Conservation (phyloP, 2,888 invertebrate genomes). For the Celastrina argiolus region DNA sequence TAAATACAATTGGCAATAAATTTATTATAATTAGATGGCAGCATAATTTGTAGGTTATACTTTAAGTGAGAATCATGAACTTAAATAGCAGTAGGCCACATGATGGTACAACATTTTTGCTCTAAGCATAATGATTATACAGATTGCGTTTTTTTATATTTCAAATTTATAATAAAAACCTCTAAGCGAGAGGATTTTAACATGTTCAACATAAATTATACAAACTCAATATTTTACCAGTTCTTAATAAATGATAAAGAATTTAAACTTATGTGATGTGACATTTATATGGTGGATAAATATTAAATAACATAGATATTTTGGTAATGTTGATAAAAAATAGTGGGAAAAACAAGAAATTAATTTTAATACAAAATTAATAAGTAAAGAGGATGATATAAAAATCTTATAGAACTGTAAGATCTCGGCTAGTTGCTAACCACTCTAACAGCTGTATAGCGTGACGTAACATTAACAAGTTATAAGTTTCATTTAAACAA, state of each 20-base stretch:
- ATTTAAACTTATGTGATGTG: neutral
- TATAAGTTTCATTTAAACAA: constrained; percentile 5
- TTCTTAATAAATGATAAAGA: too few relatives aligned
- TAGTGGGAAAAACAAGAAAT: neutral
- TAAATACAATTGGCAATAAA: neutral
- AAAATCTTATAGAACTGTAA: neutral
- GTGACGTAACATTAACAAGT: constrained; percentile 6
- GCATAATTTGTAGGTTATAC: neutral
- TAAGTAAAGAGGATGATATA: neutral
- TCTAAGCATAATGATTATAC: neutral
- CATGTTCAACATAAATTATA: too few relatives aligned
- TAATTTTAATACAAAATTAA: neutral
- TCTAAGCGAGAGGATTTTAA: too few relatives aligned
- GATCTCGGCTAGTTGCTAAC: neutral
- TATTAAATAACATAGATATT: neutral
- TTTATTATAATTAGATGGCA: neutral
- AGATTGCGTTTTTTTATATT: neutral
- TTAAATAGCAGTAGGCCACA: neutral
- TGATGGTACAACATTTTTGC: neutral
- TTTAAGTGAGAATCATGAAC: neutral
- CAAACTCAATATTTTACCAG: too few relatives aligned
- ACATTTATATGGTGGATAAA: neutral
- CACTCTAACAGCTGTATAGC: neutral
- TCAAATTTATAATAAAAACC: too few relatives aligned
- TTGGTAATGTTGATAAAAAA: neutral